A percentile compares a stretch with the other conserved stretches of the same genome.
These are phyloP conservation scores for Temnothorax longispinosus DNA, from an alignment of 1,140 invertebrate species.

Conservation along the genomic window DNA sequence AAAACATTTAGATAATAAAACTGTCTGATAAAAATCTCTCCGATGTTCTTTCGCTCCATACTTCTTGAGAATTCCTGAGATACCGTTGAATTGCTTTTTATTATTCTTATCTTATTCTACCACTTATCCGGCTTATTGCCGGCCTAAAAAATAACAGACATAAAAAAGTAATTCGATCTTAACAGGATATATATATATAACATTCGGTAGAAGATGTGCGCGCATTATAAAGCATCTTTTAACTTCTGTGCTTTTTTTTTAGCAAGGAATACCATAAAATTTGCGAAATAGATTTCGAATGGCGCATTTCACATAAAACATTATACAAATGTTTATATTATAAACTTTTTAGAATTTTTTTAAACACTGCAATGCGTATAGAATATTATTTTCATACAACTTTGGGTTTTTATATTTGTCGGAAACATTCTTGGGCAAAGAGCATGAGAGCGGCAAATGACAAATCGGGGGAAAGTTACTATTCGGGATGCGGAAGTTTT, in stretches of 20 bases:
- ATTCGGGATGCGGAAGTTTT: conserved; percentile 38
- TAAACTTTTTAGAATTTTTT: neutral
- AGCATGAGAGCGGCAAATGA: neutral
- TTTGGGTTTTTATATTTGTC: neutral
- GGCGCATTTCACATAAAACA: neutral
- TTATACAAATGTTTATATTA: neutral
- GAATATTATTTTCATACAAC: neutral
- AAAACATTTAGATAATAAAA: conserved; percentile 23
- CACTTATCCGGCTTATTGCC: neutral
- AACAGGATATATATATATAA: neutral
- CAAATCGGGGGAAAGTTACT: conserved; percentile 10
- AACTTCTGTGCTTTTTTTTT: neutral
- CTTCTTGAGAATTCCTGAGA: neutral
- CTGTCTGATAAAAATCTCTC: conserved; percentile 15
- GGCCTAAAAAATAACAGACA: neutral
- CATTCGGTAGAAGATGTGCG: neutral
- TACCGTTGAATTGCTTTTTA: neutral
- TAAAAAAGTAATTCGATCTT: neutral
- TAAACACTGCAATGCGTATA: neutral
- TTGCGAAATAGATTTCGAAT: neutral
- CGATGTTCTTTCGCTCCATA: neutral
- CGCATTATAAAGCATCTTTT: neutral
- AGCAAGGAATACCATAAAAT: neutral
- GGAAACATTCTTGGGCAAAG: neutral
- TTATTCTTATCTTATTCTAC: neutral